A percentile compares a stretch with the other conserved stretches of the same genome.
phyloP scores from a whole-genome alignment of 2,797 vertebrate species.

The Myotis findleyi region DNA sequence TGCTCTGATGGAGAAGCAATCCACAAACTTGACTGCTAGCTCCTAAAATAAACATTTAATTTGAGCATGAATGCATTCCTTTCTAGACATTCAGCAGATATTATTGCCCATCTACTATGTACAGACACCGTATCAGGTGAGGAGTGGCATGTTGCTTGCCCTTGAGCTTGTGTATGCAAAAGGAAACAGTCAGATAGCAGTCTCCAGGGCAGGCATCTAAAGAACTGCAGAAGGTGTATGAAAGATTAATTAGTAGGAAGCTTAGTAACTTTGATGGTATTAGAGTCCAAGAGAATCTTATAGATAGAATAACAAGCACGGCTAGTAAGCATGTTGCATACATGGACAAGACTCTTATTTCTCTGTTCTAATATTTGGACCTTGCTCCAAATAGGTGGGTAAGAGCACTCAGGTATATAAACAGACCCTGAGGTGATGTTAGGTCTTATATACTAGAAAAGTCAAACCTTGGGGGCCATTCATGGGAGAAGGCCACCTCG shows the following conservation, averaged over 20 bases:
- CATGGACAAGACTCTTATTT: not conserved
- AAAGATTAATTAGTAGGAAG: not conserved
- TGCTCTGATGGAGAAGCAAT: not conserved
- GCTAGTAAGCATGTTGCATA: not conserved
- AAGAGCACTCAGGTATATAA: not conserved
- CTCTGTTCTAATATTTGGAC: not conserved
- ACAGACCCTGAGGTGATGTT: not conserved
- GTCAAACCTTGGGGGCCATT: not conserved
- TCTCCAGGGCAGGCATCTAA: not conserved
- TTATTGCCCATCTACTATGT: not conserved
- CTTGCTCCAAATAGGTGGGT: not conserved
- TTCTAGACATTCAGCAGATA: conserved; percentile 6
- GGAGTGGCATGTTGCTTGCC: not conserved
- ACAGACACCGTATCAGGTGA: not conserved
- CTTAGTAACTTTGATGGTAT: not conserved
- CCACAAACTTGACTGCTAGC: not conserved
- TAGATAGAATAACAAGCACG: not conserved
- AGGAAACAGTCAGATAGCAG: not conserved
- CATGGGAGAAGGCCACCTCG: not conserved
- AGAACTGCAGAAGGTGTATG: not conserved
- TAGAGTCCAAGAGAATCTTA: not conserved
- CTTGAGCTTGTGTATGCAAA: not conserved
- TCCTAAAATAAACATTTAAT: conserved; percentile 19
- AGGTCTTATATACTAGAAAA: not conserved
- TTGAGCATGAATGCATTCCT: not conserved